These are phyloP conservation scores for Agrilus cyanescens DNA, from an alignment of 2,888 invertebrate species.

Conservation along the genomic window DNA sequence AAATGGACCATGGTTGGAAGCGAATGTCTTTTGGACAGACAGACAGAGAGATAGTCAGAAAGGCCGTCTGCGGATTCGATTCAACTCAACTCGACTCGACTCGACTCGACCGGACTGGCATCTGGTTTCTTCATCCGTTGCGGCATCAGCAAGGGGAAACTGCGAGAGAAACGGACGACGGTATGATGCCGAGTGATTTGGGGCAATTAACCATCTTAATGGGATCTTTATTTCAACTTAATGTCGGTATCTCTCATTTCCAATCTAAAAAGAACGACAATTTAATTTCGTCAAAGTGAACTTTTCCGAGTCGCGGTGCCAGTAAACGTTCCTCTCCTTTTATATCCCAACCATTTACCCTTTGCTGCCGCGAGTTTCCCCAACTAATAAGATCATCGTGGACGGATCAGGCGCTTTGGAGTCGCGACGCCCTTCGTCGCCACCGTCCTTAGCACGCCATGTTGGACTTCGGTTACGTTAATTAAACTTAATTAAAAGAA, in stretches of 20 bases:
- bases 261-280: constrained; percentile 26
- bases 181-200: too few species aligned
- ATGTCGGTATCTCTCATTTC: constrained; percentile 15
- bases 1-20: too few species aligned
- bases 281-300: constrained; percentile 28
- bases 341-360: constrained; percentile 26
- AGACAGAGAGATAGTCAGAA: too few species aligned
- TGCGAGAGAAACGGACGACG: too few species aligned
- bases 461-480: constrained; percentile 39
- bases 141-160: too few species aligned
- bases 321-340: constrained; percentile 24
- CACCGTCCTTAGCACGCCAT: constrained; percentile 26
- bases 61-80: too few species aligned
- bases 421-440: constrained; percentile 10
- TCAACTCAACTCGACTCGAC: too few species aligned
- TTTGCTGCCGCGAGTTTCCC: constrained; percentile 19
- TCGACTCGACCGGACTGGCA: too few species aligned
- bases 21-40: too few species aligned
- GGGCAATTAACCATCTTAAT: constrained; percentile 14
- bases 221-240: constrained; percentile 19
- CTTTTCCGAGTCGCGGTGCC: constrained; percentile 29
- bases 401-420: constrained; percentile 22
- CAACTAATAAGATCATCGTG: constrained; percentile 27
- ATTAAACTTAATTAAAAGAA: constrained; percentile 42
- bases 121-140: too few species aligned